Evolutionary conservation across 2,888 invertebrate species (phyloP), one percentile per base, ranked within the genome.

Genomic region (Lasioglossum marginatum): DNA sequence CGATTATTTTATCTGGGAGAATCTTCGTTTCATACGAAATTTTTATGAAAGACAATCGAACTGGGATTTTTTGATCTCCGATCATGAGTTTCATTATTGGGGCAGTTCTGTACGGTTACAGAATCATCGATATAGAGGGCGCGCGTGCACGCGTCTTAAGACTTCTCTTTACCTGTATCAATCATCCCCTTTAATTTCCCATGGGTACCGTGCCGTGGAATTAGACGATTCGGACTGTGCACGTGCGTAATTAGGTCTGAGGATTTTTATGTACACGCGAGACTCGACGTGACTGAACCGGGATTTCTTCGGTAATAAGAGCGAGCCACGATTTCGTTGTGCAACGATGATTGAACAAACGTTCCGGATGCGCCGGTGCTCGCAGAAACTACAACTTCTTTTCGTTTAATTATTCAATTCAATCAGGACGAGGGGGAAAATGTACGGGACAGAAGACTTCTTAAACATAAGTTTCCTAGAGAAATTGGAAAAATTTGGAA

Each of bases 101-200:
- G 48, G 2, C 19, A 48, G 48, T 79, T 73, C 37, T 1, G n/a
- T 6, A 27, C 45, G 63, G 82, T 37, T 37, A 27, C 16, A n/a
- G 68, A 72, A 82, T 84, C 75, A 83, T 71, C 68, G 73, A 75
- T 70, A 60, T 60, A 75, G 85, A 57, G 79, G 68, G 43, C 23
- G 60, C 70, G 31, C 68, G 52, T 45, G 84, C 83, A 78, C 45
- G 75, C 83, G 75, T 80, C 88, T 88, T 90, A 92, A 92, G 89
- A 86, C 82, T 84, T 88, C 87, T 90, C 91, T 92, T 91, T 91
- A 81, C 77, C 87, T 83, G 89, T 92, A 92, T 92, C 93, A 93
- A 92, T 93, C 93, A 93, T 93, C 89, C 90, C 82, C 88, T 87
- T 92, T 93, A 93, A 93, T 93, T 93, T 93, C 93, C 93, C 93